A percentile compares a stretch with the other conserved stretches of the same genome.
These are phyloP conservation scores for Andrena minutula DNA, from an alignment of 2,888 invertebrate genomes.

Conservation along the genomic window DNA sequence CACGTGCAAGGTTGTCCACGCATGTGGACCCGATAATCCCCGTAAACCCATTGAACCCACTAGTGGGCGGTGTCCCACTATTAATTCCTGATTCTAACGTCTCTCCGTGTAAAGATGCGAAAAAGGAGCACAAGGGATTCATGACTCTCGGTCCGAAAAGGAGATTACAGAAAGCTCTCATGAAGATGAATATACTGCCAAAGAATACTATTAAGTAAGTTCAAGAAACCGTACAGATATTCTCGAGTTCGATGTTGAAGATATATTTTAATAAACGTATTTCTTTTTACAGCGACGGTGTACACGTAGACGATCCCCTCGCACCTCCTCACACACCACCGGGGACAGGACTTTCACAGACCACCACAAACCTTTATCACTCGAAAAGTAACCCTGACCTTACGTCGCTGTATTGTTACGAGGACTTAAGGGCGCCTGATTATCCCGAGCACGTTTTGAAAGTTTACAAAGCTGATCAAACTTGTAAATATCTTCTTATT, in stretches of 20 bases:
- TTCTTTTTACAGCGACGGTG: conserved; percentile 86
- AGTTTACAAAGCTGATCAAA: conserved; percentile 98
- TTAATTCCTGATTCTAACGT: conserved; percentile 81
- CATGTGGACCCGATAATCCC: conserved; percentile 88
- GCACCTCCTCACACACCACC: conserved; percentile 84
- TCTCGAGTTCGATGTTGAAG: neutral
- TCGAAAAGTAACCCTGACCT: conserved; percentile 96
- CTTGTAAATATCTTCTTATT: conserved; percentile 98
- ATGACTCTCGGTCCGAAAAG: conserved; percentile 96
- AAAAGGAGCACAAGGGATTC: conserved; percentile 90
- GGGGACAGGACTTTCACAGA: conserved; percentile 85
- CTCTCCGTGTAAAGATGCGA: conserved; percentile 85
- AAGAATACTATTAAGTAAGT: conserved; percentile 90
- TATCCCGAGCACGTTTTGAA: conserved; percentile 99
- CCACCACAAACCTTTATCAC: conserved; percentile 90
- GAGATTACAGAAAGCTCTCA: conserved; percentile 93
- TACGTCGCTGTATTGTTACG: conserved; percentile 91
- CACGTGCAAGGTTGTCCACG: conserved; percentile 92
- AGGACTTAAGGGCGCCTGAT: conserved; percentile 92
- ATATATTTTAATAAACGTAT: conserved; percentile 8
- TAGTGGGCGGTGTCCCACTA: conserved; percentile 81
- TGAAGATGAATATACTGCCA: conserved; percentile 95
- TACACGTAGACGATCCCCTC: conserved; percentile 89
- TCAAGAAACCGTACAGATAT: neutral
- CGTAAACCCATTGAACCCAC: conserved; percentile 77